These are phyloP conservation scores for Oreocharis arfaki DNA, from an alignment of 2,113 vertebrate genomes.

Conservation along the genomic window DNA sequence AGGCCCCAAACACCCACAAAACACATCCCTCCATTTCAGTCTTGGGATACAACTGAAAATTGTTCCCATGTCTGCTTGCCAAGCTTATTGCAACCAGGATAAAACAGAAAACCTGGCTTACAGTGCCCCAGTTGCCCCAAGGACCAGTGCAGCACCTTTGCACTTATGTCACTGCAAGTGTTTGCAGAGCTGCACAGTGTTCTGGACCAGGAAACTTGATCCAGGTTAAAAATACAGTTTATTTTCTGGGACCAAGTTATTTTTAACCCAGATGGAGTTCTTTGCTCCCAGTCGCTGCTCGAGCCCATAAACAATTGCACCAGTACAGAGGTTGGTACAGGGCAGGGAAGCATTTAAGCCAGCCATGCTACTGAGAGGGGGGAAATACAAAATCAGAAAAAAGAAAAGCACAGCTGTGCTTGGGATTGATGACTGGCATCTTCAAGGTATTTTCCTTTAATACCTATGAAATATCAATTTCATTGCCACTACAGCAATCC, in stretches of 20 bases:
- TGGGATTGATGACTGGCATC: neutral
- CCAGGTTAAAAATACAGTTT: conserved; percentile 62
- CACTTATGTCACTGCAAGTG: neutral
- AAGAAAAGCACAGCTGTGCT: neutral
- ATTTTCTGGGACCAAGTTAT: conserved; percentile 50
- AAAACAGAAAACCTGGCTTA: neutral
- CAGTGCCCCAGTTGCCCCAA: neutral
- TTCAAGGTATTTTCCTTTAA: neutral
- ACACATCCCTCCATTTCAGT: accelerated
- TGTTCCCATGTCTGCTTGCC: neutral
- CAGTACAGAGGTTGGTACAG: neutral
- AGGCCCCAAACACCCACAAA: neutral
- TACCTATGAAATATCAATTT: neutral
- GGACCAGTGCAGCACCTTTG: neutral
- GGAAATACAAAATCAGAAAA: neutral
- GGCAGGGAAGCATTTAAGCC: neutral
- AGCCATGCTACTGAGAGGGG: neutral
- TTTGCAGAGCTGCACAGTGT: neutral
- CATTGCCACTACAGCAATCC: neutral
- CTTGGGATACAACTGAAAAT: neutral
- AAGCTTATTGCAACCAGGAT: neutral
- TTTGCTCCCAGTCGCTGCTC: neutral
- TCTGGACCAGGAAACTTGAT: conserved; percentile 34
- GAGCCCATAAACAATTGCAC: neutral
- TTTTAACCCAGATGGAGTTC: conserved; percentile 49